Evolutionary conservation across 35 echinoderm and acorn worm genomes (phyloP).

Genomic region (Apostichopus californicus): DNA sequence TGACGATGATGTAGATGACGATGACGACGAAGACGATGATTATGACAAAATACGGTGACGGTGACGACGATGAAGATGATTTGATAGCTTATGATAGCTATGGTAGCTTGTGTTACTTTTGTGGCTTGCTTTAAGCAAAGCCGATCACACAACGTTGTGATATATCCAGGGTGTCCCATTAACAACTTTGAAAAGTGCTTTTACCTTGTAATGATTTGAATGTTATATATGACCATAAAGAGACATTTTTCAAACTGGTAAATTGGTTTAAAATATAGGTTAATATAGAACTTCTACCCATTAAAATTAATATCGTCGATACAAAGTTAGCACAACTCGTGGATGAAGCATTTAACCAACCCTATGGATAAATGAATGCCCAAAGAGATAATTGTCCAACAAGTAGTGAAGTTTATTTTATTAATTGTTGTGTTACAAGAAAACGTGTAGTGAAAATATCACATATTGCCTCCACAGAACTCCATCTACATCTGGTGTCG

Average conservation of each 20-base stretch:
- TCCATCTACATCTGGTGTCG: conserved; percentile 80
- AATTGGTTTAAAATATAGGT: too few species aligned
- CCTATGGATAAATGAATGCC: too few species aligned
- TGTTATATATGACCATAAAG: too few species aligned
- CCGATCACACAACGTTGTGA: neutral
- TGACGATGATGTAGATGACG: neutral
- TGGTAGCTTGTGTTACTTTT: neutral
- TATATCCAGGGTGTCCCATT: too few species aligned
- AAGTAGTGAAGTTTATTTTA: neutral
- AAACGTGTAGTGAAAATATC: neutral
- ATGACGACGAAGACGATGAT: neutral
- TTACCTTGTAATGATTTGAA: too few species aligned
- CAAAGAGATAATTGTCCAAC: neutral
- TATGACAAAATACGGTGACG: neutral
- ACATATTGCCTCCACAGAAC: conserved; percentile 54
- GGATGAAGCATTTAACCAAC: too few species aligned
- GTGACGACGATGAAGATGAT: neutral
- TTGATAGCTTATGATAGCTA: neutral
- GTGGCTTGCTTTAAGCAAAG: neutral
- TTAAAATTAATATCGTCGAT: too few species aligned
- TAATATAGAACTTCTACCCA: neutral
- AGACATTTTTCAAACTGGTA: too few species aligned
- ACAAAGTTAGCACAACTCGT: too few species aligned
- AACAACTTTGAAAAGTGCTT: too few species aligned
- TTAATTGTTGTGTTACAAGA: neutral